Evolutionary conservation across 2,888 invertebrate species (phyloP), one percentile per base, ranked within the genome.

Genomic region (Athetis lepigone): DNA sequence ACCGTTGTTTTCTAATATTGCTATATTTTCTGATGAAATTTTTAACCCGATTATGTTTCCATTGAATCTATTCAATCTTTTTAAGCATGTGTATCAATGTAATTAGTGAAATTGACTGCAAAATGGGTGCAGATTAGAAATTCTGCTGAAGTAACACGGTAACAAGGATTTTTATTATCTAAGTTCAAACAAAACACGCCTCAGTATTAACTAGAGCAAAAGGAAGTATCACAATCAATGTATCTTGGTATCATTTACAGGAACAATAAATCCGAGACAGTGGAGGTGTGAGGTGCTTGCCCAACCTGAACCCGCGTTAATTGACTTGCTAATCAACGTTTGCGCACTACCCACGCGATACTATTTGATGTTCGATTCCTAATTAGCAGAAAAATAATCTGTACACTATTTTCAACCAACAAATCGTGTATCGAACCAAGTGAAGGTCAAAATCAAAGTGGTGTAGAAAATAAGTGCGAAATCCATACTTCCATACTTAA

Each of bases 261-360:
- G 70, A 81, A 82, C 79, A 80, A 81, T 77, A 70, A 70, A 78
- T 79, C 73, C 72, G 71, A 72, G 79, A 68, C 66, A 47, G 56
- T 64, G 63, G 57, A 75, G 62, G 71, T 60, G 56, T 55, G 71
- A 75, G 79, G 79, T 81, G 84, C 77, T 85, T 85, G 80, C 83
- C 81, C 81, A 85, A 86, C 83, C 70, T 85, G 84, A 85, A 87
- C 84, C 62, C 81, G 71, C 67, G 81, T 81, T 86, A 86, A 87
- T 87, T 83, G 86, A 89, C 85, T 88, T 89, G 89, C 88, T 88
- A 88, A 88, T 89, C 73, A 81, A 79, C 76, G 79, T 81, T 83
- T 75, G 82, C 82, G 79, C 72, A 72, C 77, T 59, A 63, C 52
- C 75, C 60, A 62, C 63, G 73, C 75, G 75, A 64, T 75, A 73